Conservation (phyloP, 2,113 vertebrate genomes). For the Stictonetta naevosa region DNA sequence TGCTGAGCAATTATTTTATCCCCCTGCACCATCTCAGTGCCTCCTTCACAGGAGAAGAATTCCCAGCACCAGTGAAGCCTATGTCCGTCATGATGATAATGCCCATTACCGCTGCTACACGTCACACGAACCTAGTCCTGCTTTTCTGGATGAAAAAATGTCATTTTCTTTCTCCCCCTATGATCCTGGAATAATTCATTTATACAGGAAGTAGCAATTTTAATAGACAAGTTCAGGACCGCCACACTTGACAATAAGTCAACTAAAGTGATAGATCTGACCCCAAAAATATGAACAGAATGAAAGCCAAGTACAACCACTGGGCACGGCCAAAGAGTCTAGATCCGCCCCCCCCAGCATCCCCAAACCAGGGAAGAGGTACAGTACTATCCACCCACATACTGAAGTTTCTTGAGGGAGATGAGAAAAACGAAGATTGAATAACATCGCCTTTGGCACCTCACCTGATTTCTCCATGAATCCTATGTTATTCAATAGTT, state of each 20-base stretch:
- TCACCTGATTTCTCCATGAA: background rate
- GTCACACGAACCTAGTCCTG: background rate
- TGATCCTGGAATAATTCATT: background rate
- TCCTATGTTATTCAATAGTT: background rate
- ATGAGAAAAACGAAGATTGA: background rate
- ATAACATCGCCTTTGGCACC: background rate
- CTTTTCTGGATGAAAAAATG: background rate
- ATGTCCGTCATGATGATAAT: fast-evolving
- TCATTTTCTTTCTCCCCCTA: background rate
- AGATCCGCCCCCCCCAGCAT: background rate
- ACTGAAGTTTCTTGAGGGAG: background rate
- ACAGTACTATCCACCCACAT: fast-evolving
- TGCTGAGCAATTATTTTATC: background rate
- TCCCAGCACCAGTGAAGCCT: background rate
- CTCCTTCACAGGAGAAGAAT: background rate
- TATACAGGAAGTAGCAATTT: background rate
- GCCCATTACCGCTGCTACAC: background rate
- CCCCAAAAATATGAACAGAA: background rate
- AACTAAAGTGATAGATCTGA: background rate
- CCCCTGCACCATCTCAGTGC: background rate
- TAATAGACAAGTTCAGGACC: background rate
- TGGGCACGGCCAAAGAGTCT: fast-evolving
- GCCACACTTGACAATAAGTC: background rate
- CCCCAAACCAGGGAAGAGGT: background rate
- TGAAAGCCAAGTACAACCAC: background rate